These are phyloP conservation scores for Oreochromis tanganicae DNA, from an alignment of 2,113 vertebrate genomes.

Conservation along the genomic window DNA sequence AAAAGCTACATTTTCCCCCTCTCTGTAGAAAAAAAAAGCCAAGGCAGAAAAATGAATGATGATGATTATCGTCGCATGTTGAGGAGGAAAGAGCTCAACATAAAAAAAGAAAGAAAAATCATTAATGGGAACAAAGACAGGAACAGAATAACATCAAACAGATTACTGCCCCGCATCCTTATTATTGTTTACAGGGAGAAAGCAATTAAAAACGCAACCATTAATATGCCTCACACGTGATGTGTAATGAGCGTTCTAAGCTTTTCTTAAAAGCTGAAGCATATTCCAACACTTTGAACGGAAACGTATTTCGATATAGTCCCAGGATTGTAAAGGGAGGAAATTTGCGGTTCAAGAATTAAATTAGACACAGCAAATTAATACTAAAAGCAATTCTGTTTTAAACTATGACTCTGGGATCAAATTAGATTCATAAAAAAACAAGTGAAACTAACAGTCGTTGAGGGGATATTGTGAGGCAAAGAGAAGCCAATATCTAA, in stretches of 20 bases:
- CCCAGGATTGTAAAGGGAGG: conserved; percentile 10
- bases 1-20: neutral
- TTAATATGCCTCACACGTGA: conserved; percentile 28
- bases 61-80: neutral
- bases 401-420: conserved; percentile 60
- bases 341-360: conserved; percentile 47
- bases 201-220: conserved; percentile 23
- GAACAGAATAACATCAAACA: conserved; percentile 23
- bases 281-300: conserved; percentile 10
- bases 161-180: conserved; percentile 13
- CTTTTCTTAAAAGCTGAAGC: conserved; percentile 29
- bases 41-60: neutral
- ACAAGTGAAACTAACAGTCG: conserved; percentile 55
- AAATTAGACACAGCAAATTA: conserved; percentile 66
- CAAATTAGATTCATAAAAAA: conserved; percentile 62
- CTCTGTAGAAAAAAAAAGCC: neutral
- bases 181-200: conserved; percentile 22
- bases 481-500: conserved; percentile 64
- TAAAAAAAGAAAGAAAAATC: neutral
- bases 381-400: conserved; percentile 61
- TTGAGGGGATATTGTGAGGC: conserved; percentile 56
- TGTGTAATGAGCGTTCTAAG: conserved; percentile 33
- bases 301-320: conserved; percentile 16
- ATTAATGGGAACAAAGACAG: neutral
- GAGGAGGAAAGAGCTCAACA: neutral